Conservation (phyloP, 2,888 invertebrate genomes). For the Agriotes lineatus region DNA sequence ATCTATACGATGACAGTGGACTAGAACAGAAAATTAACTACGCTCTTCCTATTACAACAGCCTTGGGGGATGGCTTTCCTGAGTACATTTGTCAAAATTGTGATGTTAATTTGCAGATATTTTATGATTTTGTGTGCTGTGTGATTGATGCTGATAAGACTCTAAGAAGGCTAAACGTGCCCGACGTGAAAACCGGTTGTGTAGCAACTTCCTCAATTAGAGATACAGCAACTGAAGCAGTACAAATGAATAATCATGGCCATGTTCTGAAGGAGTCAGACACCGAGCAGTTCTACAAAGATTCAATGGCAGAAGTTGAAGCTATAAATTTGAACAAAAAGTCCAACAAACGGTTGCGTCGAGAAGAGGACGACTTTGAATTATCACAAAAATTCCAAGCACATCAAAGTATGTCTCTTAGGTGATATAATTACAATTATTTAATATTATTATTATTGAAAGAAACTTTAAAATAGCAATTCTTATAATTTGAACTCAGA, state of each 20-base stretch:
- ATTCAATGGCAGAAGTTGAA: neutral
- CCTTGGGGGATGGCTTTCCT: constrained; percentile 32
- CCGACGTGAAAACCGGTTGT: neutral
- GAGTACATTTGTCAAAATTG: constrained; percentile 21
- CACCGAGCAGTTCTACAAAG: neutral
- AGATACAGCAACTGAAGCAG: neutral
- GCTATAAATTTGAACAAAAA: neutral
- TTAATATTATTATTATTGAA: no score
- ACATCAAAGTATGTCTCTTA: no score
- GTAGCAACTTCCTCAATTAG: neutral
- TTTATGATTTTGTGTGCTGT: constrained; percentile 5
- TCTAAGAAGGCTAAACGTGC: no score
- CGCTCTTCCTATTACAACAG: constrained; percentile 3
- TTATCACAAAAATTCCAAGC: no score
- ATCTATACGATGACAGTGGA: neutral
- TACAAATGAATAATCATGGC: no score
- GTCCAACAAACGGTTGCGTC: neutral
- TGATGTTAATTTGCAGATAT: constrained; percentile 13
- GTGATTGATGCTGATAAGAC: constrained; percentile 21
- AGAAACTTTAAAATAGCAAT: no score
- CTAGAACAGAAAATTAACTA: constrained; percentile 16
- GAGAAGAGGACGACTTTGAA: neutral
- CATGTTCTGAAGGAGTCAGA: neutral
- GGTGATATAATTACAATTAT: no score
- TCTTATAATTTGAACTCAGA: no score